Base-by-base conservation (phyloP, 2,888 invertebrate species). In the Papilio demoleus region DNA sequence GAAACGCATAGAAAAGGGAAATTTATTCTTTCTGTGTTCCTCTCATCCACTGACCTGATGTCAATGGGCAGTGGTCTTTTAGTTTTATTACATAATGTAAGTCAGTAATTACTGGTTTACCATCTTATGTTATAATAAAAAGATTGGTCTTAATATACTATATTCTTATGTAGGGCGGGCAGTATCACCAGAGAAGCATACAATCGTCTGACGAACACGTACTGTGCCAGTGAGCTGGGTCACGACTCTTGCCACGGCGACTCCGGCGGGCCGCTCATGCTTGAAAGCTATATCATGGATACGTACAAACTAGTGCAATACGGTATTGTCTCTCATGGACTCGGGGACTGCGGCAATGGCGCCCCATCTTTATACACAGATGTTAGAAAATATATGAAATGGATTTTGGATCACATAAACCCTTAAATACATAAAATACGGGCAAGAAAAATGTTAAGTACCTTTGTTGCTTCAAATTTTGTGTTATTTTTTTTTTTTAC, bases 161-260 rank as follows among this genome's bases (percentile, higher is more conserved):
- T 27, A 27, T 56, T 31, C n/a, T 56, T 56, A 1, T 17, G 9
- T 17, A 56, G 53, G 53, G 4, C n/a, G n/a, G 4, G 9, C 1
- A 27, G 31, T 14, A 0, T 17, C 9, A 31, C 8, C 9, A 9
- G 0, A 4, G 53, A 56, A 3, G 2, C 53, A 2, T 31, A 11
- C n/a, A 42, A 17, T 17, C 34, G 11, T 24, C 8, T 27, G 22
- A 45, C 19, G 2, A 47, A 47, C 27, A 34, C 38, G 1, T 19
- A 71, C 9, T 73, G 77, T 63, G 79, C 73, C 22, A 94, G 94
- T 0, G 82, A 80, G n/a, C 83, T 84, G 38, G 82, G 83, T 0
- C 86, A 87, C 58, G 95, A 95, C 75, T 94, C 95, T 24, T 95
- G 95, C 72, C 81, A 85, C 31, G 95, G 95, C 0, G 95, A 95